phyloP scores from a whole-genome alignment of 1,140 invertebrate genomes.

The Dreissena polymorpha region DNA sequence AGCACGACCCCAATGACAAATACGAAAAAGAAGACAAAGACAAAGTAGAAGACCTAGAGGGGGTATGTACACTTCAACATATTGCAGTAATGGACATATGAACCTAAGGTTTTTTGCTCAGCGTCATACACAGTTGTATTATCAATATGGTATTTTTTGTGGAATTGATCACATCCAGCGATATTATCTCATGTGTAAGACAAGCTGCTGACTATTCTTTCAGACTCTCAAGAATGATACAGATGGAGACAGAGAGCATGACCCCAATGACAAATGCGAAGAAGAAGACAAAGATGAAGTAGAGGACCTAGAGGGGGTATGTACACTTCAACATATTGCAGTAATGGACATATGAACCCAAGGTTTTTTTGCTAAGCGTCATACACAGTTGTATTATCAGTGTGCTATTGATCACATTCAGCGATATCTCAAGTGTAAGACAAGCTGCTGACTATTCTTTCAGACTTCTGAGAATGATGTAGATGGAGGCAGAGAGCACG shows the following conservation, averaged over 20 bases:
- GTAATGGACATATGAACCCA: constrained; percentile 7
- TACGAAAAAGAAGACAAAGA: constrained; percentile 22
- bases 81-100: not conserved
- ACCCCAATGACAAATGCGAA: not conserved
- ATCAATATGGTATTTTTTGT: not conserved
- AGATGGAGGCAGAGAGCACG: constrained; percentile 13
- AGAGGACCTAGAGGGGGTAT: constrained; percentile 10
- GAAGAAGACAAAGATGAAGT: constrained; percentile 34
- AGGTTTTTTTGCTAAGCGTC: constrained; percentile 11
- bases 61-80: constrained; percentile 29
- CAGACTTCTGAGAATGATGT: constrained; percentile 35
- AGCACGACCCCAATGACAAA: not conserved
- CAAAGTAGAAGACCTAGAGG: constrained; percentile 32
- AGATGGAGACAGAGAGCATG: no score
- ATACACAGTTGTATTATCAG: constrained; percentile 14
- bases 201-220: not conserved
- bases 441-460: constrained; percentile 30
- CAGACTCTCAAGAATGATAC: not conserved
- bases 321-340: constrained; percentile 15
- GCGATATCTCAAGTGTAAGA: constrained; percentile 14
- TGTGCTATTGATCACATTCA: constrained; percentile 30
- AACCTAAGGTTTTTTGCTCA: not conserved
- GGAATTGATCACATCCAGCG: not conserved
- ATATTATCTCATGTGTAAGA: not conserved
- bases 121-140: not conserved